Conservation (phyloP, 2,888 invertebrate species). For the Noctua comes region DNA sequence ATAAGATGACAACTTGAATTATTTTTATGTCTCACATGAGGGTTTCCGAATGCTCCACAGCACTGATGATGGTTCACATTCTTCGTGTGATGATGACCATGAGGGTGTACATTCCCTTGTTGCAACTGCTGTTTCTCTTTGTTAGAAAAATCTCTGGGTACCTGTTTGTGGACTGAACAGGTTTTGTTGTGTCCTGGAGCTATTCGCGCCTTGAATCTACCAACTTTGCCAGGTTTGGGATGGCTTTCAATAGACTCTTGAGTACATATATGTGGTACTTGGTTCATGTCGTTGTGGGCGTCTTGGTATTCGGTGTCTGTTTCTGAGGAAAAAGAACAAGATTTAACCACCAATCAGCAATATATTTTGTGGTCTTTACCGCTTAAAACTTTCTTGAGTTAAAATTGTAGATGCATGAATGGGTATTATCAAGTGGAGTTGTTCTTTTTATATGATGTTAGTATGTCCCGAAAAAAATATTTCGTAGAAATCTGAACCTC, state of each 20-base stretch:
- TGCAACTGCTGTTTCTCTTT: constrained; percentile 74
- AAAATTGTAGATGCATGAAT: neutral
- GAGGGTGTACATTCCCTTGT: constrained; percentile 78
- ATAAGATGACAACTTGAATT: constrained; percentile 84
- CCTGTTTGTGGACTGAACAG: constrained; percentile 73
- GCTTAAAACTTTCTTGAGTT: neutral
- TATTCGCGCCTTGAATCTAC: constrained; percentile 83
- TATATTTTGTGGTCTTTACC: no score
- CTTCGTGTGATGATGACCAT: constrained; percentile 86
- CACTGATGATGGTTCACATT: constrained; percentile 88
- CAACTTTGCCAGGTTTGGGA: constrained; percentile 82
- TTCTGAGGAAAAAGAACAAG: constrained; percentile 72
- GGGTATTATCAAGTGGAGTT: neutral
- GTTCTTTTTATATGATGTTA: neutral
- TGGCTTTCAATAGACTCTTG: constrained; percentile 71
- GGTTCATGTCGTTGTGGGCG: constrained; percentile 75
- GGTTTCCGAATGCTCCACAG: constrained; percentile 88
- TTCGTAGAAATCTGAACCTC: neutral
- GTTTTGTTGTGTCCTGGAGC: constrained; percentile 82
- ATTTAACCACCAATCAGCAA: neutral
- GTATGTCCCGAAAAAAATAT: neutral
- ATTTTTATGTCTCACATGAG: constrained; percentile 87
- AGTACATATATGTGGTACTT: constrained; percentile 73
- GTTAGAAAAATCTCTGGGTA: constrained; percentile 75
- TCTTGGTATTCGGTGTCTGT: constrained; percentile 86